Evolutionary conservation across 53 echinoderm and acorn worm genomes (phyloP).

Genomic region (Stichopus horrens): DNA sequence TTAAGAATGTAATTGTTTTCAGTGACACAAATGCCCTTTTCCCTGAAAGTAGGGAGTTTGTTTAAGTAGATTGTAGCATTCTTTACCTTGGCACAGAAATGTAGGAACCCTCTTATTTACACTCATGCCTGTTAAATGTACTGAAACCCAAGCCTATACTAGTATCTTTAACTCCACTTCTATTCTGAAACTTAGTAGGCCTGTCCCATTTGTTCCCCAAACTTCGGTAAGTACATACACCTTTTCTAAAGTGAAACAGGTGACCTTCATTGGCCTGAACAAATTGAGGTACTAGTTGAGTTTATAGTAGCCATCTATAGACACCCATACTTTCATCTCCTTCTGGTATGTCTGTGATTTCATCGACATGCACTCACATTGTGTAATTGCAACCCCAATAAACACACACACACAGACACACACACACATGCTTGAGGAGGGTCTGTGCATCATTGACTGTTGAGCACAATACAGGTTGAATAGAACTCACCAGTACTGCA

Average conservation of each 20-base stretch:
- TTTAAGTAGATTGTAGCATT: too few species aligned
- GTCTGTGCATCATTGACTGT: neutral
- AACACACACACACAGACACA: neutral
- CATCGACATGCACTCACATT: neutral
- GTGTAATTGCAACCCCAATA: neutral
- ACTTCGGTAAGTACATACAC: neutral
- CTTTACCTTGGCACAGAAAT: too few species aligned
- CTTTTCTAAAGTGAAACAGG: neutral
- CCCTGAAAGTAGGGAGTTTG: too few species aligned
- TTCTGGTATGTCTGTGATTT: neutral
- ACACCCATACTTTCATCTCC: neutral
- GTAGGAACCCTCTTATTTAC: too few species aligned
- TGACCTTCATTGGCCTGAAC: constrained; percentile 15
- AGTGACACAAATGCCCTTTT: too few species aligned
- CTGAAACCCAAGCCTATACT: too few species aligned
- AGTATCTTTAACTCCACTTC: too few species aligned
- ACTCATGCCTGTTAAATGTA: too few species aligned
- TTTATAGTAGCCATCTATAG: neutral
- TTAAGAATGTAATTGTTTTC: too few species aligned
- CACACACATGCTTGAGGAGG: neutral
- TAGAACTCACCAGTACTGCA: neutral
- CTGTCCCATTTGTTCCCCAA: neutral
- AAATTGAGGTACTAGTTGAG: neutral
- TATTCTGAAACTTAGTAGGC: neutral
- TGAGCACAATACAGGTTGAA: neutral